Evolutionary conservation across 2,113 vertebrate species (phyloP), one percentile per base, ranked within the genome.

Genomic region (Acrocephalus arundinaceus): DNA sequence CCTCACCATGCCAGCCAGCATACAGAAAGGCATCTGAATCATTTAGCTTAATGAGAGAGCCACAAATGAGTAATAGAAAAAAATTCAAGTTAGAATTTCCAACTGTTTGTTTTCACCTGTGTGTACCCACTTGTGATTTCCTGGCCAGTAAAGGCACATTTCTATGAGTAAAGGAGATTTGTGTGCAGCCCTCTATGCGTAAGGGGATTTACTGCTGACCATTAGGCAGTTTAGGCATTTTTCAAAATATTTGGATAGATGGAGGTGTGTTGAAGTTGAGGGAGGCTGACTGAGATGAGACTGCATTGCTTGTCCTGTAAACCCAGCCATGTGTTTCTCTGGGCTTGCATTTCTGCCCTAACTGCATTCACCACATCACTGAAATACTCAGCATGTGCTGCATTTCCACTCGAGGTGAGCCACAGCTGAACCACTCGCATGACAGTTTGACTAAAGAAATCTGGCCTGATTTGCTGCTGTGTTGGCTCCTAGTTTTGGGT

Each of bases 301-400:
- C 23, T 0, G 0, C 31, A 48, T 54, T 91, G 35, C 17, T 58
- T 41, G 57, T 91, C 43, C 51, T 78, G 43, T 68, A 73, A 90
- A 78, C 78, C 12, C 87, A 90, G 54, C 35, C 77, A 5, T 81
- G 57, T 75, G 61, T 68, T 89, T 66, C 55, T 79, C 66, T 54
- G 91, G 30, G 57, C 71, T 92, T 85, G 80, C 31, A 21, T 81
- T 95, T 90, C 91, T 96, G 25, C 86, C 70, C 70, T 85, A 27
- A 68, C 66, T 75, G 81, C 93, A 76, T 89, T 95, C 78, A 87
- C 78, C 19, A 11, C 85, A 85, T 91, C 84, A 33, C 19, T 92
- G 94, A 91, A 94, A 94, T 93, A 66, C 49, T 79, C 74, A n/a
- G 58, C 81, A 65, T 82, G 18, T 66, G 77, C 87, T 93, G 54